Conservation (phyloP, 53 echinoderm and acorn worm genomes). For the Glandiceps talaboti region DNA sequence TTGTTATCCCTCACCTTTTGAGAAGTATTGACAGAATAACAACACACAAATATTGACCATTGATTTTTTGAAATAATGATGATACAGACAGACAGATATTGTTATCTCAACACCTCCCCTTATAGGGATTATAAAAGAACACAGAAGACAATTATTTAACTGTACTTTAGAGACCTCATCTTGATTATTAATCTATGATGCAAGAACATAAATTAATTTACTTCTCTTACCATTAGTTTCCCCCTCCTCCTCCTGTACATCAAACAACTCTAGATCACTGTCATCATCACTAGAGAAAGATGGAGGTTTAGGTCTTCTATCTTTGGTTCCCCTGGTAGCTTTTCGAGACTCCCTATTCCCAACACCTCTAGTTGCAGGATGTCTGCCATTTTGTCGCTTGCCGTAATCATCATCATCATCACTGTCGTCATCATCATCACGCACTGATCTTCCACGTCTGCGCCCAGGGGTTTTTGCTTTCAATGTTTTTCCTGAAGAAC, state of each 20-base stretch:
- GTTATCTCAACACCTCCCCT: too few relatives aligned
- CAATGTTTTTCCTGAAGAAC: neutral
- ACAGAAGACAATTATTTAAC: too few relatives aligned
- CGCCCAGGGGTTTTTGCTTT: neutral
- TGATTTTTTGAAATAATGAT: too few relatives aligned
- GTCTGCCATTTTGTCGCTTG: neutral
- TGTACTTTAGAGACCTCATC: too few relatives aligned
- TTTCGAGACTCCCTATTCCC: neutral
- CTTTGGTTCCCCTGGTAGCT: neutral
- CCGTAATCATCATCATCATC: slow-evolving; percentile 57
- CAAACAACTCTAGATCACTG: slow-evolving; percentile 18
- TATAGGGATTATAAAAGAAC: too few relatives aligned
- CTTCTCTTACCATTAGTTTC: neutral
- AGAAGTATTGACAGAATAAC: too few relatives aligned
- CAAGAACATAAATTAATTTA: neutral
- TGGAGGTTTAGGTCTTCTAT: neutral
- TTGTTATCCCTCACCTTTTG: too few relatives aligned
- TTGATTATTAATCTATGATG: too few relatives aligned
- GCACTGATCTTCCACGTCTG: neutral
- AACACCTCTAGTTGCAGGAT: neutral
- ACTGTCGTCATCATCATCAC: slow-evolving; percentile 53
- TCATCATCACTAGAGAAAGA: neutral
- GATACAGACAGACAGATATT: too few relatives aligned
- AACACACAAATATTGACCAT: too few relatives aligned
- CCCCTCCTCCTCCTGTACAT: slow-evolving; percentile 1